Conservation (phyloP, 2,797 vertebrate genomes). For the Pseudochaenichthys georgianus region DNA sequence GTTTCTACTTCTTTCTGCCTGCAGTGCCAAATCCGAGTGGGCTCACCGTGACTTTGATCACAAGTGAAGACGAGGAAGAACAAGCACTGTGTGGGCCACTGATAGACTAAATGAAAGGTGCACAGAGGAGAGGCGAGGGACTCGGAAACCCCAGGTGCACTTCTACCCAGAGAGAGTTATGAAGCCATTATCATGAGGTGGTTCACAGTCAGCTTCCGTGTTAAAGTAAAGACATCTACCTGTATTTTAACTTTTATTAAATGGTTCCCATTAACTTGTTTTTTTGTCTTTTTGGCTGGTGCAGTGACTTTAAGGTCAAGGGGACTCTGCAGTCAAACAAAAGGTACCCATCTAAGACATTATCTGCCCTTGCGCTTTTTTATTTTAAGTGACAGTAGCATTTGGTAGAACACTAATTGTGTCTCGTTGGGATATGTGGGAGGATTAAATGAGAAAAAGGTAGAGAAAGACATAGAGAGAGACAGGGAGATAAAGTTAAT, state of each 20-base stretch:
- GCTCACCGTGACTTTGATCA: slow-evolving; percentile 56
- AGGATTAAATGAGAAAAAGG: slow-evolving; percentile 19
- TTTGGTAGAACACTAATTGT: slow-evolving; percentile 65
- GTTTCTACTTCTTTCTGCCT: slow-evolving; percentile 24
- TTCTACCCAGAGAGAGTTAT: slow-evolving; percentile 28
- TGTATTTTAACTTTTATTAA: not conserved
- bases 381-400: slow-evolving; percentile 38
- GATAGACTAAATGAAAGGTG: slow-evolving; percentile 43
- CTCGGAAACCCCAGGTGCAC: slow-evolving; percentile 25
- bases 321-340: slow-evolving; percentile 9
- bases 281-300: not conserved
- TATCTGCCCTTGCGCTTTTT: slow-evolving; percentile 30
- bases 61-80: slow-evolving; percentile 44
- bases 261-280: not conserved
- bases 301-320: slow-evolving; percentile 8
- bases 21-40: slow-evolving; percentile 42
- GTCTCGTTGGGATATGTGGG: slow-evolving; percentile 68
- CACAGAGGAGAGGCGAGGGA: slow-evolving; percentile 43
- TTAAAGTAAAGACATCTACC: slow-evolving; percentile 6
- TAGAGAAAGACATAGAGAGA: not conserved
- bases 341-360: slow-evolving; percentile 17
- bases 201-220: not conserved
- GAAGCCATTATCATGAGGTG: slow-evolving; percentile 1
- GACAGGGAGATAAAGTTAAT: slow-evolving; percentile 36
- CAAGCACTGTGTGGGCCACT: slow-evolving; percentile 48